phyloP scores from a whole-genome alignment of 2,888 invertebrate genomes.

The Gerris lacustris region DNA sequence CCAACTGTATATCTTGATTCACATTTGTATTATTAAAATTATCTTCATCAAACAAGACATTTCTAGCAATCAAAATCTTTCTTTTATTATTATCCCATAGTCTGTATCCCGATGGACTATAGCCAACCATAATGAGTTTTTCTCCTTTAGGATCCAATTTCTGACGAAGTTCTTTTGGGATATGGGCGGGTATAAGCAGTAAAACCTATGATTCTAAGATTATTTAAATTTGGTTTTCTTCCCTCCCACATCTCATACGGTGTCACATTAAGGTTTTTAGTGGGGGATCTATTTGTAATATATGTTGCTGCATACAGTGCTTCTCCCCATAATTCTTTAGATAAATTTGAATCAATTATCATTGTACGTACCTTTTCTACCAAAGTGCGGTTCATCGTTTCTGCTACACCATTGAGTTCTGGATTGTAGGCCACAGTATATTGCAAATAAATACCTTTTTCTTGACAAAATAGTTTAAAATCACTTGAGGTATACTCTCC shows the following conservation, averaged over 20 bases:
- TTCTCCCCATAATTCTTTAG: slow-evolving; percentile 18
- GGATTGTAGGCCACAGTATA: slow-evolving; percentile 18
- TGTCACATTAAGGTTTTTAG: slow-evolving; percentile 12
- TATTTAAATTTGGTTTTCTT: slow-evolving; percentile 7
- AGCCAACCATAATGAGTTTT: slow-evolving; percentile 17
- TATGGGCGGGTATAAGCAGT: slow-evolving; percentile 9
- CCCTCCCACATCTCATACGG: slow-evolving; percentile 16
- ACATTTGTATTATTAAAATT: background rate
- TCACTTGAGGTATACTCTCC: background rate
- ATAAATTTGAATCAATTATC: slow-evolving; percentile 14
- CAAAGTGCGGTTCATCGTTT: slow-evolving; percentile 17
- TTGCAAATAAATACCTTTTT: slow-evolving; percentile 16
- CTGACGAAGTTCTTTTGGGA: slow-evolving; percentile 14
- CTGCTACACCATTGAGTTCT: slow-evolving; percentile 18
- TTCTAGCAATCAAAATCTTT: background rate
- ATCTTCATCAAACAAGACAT: background rate
- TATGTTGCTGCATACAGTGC: slow-evolving; percentile 15
- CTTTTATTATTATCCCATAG: slow-evolving; percentile 6
- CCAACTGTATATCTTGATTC: background rate
- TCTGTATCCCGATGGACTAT: background rate
- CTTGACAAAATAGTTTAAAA: slow-evolving; percentile 2
- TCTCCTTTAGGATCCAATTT: slow-evolving; percentile 17
- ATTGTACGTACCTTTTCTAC: slow-evolving; percentile 20
- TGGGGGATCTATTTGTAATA: slow-evolving; percentile 16
- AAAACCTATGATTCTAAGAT: slow-evolving; percentile 14